Conservation (phyloP, 1,140 invertebrate species). For the Meteorus sp. region DNA sequence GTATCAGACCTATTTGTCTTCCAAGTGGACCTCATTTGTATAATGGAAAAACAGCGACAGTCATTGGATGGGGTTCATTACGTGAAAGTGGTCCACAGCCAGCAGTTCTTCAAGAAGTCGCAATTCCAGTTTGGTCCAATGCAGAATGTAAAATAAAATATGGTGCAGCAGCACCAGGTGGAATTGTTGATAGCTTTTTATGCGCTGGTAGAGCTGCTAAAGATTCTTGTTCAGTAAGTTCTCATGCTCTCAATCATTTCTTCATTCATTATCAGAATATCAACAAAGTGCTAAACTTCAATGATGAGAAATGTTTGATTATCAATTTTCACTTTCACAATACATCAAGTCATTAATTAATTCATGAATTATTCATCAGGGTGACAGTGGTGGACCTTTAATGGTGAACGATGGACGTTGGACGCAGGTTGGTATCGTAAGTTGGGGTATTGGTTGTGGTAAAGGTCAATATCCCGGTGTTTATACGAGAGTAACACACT, state of each 20-base stretch:
- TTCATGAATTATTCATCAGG: slow-evolving; percentile 65
- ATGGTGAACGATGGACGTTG: slow-evolving; percentile 79
- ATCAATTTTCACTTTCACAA: too few species aligned
- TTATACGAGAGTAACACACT: slow-evolving; percentile 77
- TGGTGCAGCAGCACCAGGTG: slow-evolving; percentile 81
- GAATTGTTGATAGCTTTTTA: slow-evolving; percentile 84
- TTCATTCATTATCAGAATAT: too few species aligned
- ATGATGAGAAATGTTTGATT: too few species aligned
- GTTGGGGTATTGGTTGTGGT: slow-evolving; percentile 92
- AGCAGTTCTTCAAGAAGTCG: slow-evolving; percentile 78
- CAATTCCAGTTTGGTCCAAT: slow-evolving; percentile 83
- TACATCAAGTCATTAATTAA: too few species aligned
- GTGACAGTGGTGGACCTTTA: slow-evolving; percentile 89
- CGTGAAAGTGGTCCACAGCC: slow-evolving; percentile 81
- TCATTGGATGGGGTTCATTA: slow-evolving; percentile 84
- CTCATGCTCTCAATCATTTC: too few species aligned
- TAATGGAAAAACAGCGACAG: slow-evolving; percentile 71
- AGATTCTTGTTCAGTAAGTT: slow-evolving; percentile 87
- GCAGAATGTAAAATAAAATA: slow-evolving; percentile 77
- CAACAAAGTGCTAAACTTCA: too few species aligned
- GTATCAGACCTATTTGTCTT: slow-evolving; percentile 82
- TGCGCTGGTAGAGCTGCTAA: slow-evolving; percentile 80
- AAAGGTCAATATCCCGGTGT: slow-evolving; percentile 89
- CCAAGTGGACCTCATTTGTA: slow-evolving; percentile 67
- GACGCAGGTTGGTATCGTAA: slow-evolving; percentile 87